These are phyloP conservation scores for Dioctria linearis DNA, from an alignment of 2,888 invertebrate species.

Conservation along the genomic window DNA sequence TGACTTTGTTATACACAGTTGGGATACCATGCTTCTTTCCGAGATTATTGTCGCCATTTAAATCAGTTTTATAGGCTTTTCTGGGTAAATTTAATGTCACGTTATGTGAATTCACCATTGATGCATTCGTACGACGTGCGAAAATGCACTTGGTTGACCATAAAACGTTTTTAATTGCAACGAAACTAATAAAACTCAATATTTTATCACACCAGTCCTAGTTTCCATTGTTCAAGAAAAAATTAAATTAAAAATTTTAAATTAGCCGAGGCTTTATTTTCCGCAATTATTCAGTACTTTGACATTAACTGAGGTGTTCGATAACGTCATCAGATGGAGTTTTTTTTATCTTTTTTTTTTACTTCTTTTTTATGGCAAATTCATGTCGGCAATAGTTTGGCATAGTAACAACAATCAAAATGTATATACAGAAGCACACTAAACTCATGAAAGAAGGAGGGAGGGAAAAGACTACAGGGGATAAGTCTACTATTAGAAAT, in stretches of 20 bases:
- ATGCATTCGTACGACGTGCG: conserved; percentile 50
- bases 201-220: conserved; percentile 52
- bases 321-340: conserved; percentile 48
- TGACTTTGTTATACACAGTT: conserved; percentile 37
- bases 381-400: conserved; percentile 7
- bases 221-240: background rate
- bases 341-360: background rate
- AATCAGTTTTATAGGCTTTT: conserved; percentile 45
- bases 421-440: background rate
- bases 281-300: conserved; percentile 46
- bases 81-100: conserved; percentile 50
- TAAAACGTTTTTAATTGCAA: conserved; percentile 53
- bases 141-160: conserved; percentile 49
- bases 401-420: conserved; percentile 5
- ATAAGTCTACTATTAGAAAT: background rate
- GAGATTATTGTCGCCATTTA: conserved; percentile 44
- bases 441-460: background rate
- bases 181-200: conserved; percentile 50
- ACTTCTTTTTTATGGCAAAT: conserved; percentile 6
- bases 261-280: background rate
- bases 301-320: conserved; percentile 35
- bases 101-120: conserved; percentile 40
- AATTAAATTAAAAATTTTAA: background rate
- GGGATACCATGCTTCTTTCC: background rate
- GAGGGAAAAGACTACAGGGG: background rate